phyloP scores from a whole-genome alignment of 30 jellyfish, hydroid and myxozoan genomes.

The Cassiopea xamachana region DNA sequence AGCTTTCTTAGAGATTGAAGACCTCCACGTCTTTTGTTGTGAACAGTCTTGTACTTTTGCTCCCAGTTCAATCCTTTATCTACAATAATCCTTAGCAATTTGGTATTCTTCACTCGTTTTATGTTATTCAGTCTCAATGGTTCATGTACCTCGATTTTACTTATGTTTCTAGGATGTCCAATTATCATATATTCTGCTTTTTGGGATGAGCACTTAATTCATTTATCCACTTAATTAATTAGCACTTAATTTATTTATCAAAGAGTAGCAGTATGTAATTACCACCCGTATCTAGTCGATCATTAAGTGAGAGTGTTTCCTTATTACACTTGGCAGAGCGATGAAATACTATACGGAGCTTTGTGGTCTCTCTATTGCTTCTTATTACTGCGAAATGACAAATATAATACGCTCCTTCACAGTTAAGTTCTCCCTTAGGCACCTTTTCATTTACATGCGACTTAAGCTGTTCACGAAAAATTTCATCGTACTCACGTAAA shows the following conservation, averaged over 20 bases:
- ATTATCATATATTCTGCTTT: too few species aligned
- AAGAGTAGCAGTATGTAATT: background rate
- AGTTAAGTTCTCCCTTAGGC: background rate
- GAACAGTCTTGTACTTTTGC: too few species aligned
- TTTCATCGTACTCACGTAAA: slow-evolving; percentile 20
- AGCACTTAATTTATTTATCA: background rate
- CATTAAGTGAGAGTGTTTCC: background rate
- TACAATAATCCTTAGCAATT: too few species aligned
- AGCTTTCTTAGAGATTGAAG: too few species aligned
- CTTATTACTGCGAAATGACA: background rate
- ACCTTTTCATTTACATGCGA: background rate
- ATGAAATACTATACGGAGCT: background rate
- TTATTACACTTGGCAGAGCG: background rate
- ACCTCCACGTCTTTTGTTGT: too few species aligned
- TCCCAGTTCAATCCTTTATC: too few species aligned
- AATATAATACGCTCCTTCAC: background rate
- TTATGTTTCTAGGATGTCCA: too few species aligned
- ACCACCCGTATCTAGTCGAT: background rate
- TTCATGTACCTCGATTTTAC: too few species aligned
- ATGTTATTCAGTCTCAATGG: too few species aligned
- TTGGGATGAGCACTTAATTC: too few species aligned
- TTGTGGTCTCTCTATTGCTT: background rate
- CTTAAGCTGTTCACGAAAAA: slow-evolving; percentile 15
- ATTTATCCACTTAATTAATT: too few species aligned
- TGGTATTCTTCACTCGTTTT: too few species aligned